Evolutionary conservation across 2,888 invertebrate species (phyloP), one percentile per base, ranked within the genome.

Genomic region (Meandrusa payeni): DNA sequence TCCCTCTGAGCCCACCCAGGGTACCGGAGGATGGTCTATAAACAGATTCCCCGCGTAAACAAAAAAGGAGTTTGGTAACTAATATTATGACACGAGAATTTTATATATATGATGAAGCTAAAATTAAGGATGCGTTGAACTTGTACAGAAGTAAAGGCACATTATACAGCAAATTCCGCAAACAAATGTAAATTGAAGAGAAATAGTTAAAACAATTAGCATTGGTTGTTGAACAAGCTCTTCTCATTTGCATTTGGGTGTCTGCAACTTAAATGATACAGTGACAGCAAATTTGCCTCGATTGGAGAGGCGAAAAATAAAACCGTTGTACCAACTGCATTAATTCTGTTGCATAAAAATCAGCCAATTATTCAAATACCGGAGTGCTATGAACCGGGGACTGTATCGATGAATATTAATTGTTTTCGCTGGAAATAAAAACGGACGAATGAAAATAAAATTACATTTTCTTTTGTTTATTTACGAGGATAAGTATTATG

Each of bases 331-430:
- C 75, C 77, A 76, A 83, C 83, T 79, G 77, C 76, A 80, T 86
- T 85, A 81, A 86, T 80, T 76, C 75, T 70, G 72, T 77, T 82
- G 86, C 80, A 86, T 86, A 85, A 86, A 82, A 85, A 85, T 85
- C 80, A 83, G 85, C 86, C 86, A 86, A 86, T 86, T 85, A 86
- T 86, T 86, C 77, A 85, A 83, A 86, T 82, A 66, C 60, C 57
- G 59, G 55, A 67, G 69, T 65, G 67, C 70, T 64, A 65, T 67
- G 76, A 68, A 76, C 72, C 76, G 78, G 72, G 76, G 74, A 69
- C 71, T 60, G 78, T 77, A 76, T 75, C 73, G 69, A 79, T 83
- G 81, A 86, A 86, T 86, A 81, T 78, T 81, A 76, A 85, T 83
- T 81, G 78, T 76, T 76, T 75, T 69, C 67, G 58, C 71, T 68